Percentiles rank a stretch among this genome's conserved stretches.
Evolutionary conservation across 23 tunicate genomes (phyloP).

Genomic region (Styela clava): DNA sequence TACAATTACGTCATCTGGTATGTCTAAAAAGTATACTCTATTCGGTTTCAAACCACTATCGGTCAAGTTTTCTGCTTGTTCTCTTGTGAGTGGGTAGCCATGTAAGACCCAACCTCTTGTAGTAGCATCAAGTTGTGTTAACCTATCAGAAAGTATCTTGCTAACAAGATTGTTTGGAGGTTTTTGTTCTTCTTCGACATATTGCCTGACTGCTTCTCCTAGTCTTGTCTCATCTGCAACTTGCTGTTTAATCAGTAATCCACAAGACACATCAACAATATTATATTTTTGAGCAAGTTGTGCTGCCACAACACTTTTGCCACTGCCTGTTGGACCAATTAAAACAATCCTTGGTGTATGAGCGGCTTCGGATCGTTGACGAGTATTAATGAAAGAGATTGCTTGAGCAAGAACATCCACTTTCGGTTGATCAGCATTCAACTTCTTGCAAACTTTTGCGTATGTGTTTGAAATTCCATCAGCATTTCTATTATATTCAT

Average conservation of each 20-base stretch:
- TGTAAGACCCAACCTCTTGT: slow-evolving; percentile 93
- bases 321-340: slow-evolving; percentile 88
- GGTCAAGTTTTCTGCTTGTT: slow-evolving; percentile 80
- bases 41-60: slow-evolving; percentile 80
- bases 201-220: slow-evolving; percentile 61
- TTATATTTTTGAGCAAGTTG: slow-evolving; percentile 77
- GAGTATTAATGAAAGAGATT: slow-evolving; percentile 58
- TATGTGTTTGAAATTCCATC: slow-evolving; percentile 55
- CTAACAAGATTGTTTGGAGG: slow-evolving; percentile 62
- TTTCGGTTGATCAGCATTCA: slow-evolving; percentile 96
- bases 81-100: slow-evolving; percentile 77
- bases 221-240: slow-evolving; percentile 64
- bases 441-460: slow-evolving; percentile 42
- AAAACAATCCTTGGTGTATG: slow-evolving; percentile 83
- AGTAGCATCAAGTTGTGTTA: slow-evolving; percentile 74
- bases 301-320: slow-evolving; percentile 62
- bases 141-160: slow-evolving; percentile 56
- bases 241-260: slow-evolving; percentile 72
- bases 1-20: slow-evolving; percentile 80
- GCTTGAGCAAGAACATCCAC: slow-evolving; percentile 89
- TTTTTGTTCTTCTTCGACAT: slow-evolving; percentile 22
- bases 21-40: slow-evolving; percentile 74
- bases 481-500: slow-evolving; percentile 38
- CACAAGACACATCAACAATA: slow-evolving; percentile 79
- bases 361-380: slow-evolving; percentile 53